phyloP scores from a whole-genome alignment of 1,140 invertebrate genomes.

The Drusus annulatus region DNA sequence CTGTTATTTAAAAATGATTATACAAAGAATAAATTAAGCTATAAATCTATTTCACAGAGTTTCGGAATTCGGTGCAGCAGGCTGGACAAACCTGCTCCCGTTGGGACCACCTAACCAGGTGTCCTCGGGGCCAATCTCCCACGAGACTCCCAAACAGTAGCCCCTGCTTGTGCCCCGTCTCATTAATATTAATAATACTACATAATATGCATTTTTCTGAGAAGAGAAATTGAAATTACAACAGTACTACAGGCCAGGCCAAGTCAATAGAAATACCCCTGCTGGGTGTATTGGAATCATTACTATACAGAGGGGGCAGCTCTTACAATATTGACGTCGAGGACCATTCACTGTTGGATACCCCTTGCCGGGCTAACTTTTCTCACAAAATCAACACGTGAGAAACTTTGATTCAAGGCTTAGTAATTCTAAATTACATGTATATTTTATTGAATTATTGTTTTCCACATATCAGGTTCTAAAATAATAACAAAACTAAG shows the following conservation, averaged over 20 bases:
- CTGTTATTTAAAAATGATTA: conserved; percentile 1
- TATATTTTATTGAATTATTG: neutral
- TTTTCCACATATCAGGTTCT: too few relatives aligned
- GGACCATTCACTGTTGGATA: conserved; percentile 4
- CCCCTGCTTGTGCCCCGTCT: neutral
- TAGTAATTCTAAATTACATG: neutral
- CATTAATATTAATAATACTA: conserved; percentile 20
- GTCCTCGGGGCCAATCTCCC: conserved; percentile 18
- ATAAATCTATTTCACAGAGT: neutral
- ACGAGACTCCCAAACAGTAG: neutral
- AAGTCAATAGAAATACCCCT: conserved; percentile 42
- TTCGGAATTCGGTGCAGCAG: neutral
- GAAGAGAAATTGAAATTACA: conserved; percentile 36
- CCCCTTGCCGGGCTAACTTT: conserved; percentile 22
- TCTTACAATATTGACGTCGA: conserved; percentile 30
- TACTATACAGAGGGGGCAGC: conserved; percentile 19
- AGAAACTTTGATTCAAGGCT: conserved; percentile 36
- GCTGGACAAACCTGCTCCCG: conserved; percentile 22
- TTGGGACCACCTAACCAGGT: neutral
- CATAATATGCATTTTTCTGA: conserved; percentile 31
- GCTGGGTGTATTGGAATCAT: conserved; percentile 34
- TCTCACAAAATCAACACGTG: conserved; percentile 49
- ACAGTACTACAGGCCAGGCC: neutral
- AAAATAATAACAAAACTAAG: too few relatives aligned
- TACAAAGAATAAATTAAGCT: conserved; percentile 18